Conservation (phyloP, 2,113 vertebrate genomes). For the Raja brachyura region DNA sequence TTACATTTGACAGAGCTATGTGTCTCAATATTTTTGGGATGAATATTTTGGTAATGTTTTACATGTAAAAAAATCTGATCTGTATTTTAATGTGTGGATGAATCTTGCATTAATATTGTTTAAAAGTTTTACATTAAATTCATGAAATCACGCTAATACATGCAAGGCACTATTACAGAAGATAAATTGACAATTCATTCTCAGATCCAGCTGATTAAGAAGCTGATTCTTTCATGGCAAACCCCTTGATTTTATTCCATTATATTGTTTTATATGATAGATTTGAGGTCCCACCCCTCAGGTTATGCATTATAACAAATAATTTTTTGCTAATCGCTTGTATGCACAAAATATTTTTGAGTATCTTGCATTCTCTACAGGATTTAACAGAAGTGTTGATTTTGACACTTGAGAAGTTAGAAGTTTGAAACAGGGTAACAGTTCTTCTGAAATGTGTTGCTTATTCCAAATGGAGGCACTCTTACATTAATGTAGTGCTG, state of each 20-base stretch:
- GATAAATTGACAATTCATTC: neutral
- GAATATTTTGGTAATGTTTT: neutral
- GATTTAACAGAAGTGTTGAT: conserved; percentile 34
- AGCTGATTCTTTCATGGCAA: neutral
- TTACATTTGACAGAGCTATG: neutral
- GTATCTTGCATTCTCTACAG: conserved; percentile 12
- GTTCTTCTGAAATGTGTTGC: conserved; percentile 33
- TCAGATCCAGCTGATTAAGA: neutral
- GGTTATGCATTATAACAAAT: neutral
- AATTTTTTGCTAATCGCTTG: neutral
- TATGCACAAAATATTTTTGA: neutral
- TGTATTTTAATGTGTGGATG: neutral
- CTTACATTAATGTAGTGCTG: conserved; percentile 24
- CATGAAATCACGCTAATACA: neutral
- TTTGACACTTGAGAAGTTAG: conserved; percentile 34
- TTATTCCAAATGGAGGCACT: conserved; percentile 24
- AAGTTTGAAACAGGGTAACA: conserved; percentile 25
- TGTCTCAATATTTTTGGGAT: neutral
- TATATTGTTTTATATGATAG: neutral
- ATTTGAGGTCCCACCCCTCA: too few species aligned
- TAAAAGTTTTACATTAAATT: neutral
- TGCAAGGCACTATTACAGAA: neutral
- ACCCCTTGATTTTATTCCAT: neutral
- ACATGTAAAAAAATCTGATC: neutral
- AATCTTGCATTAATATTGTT: conserved; percentile 8